Percentiles rank a stretch among this genome's conserved stretches.
Evolutionary conservation across 2,797 vertebrate species (phyloP).

Genomic region (Muscicapa comitata): DNA sequence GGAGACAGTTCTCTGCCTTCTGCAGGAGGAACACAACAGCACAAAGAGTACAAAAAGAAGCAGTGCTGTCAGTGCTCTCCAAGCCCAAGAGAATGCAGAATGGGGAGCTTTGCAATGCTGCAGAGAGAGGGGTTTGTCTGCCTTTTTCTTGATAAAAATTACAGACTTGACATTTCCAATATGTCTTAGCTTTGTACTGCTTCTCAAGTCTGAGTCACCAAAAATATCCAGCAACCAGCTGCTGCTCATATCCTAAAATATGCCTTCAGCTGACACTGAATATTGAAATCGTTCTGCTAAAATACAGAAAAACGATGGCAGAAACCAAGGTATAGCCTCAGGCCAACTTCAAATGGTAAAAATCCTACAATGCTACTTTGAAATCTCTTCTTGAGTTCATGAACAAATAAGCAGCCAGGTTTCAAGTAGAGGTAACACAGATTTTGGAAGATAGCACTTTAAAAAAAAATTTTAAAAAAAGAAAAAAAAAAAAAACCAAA

Average conservation of each 20-base stretch:
- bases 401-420: conserved; percentile 54
- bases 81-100: background rate
- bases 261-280: conserved; percentile 57
- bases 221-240: conserved; percentile 64
- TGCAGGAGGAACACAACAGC: background rate
- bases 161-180: conserved; percentile 58
- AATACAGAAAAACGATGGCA: conserved; percentile 60
- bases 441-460: conserved; percentile 59
- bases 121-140: conserved; percentile 1
- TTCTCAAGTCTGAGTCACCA: conserved; percentile 61
- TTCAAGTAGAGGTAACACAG: conserved; percentile 67
- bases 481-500: background rate
- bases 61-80: conserved; percentile 15
- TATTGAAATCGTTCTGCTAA: conserved; percentile 63
- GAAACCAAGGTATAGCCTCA: conserved; percentile 51
- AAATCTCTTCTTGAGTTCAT: conserved; percentile 36
- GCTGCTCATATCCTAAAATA: conserved; percentile 61
- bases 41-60: background rate
- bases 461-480: background rate
- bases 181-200: conserved; percentile 46
- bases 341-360: conserved; percentile 10
- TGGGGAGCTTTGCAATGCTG: background rate
- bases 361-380: conserved; percentile 28
- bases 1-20: background rate
- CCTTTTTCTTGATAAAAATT: conserved; percentile 17